These are phyloP conservation scores for Athene cunicularia DNA, from an alignment of 2,113 vertebrate genomes.

Conservation along the genomic window DNA sequence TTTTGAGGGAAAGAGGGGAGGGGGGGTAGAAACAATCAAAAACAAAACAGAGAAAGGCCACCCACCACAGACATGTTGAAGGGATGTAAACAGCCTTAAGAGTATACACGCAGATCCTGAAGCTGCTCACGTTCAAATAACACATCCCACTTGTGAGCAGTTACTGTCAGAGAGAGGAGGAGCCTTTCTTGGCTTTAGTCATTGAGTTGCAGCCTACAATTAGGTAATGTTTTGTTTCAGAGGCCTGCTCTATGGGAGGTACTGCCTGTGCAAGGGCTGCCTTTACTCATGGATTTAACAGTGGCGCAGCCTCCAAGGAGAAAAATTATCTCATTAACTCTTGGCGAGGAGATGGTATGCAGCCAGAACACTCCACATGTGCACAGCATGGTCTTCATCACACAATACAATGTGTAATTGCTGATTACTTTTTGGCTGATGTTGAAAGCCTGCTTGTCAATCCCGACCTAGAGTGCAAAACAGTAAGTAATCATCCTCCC, in stretches of 20 bases:
- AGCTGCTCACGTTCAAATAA: background rate
- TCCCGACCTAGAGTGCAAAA: background rate
- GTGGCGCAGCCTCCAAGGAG: background rate
- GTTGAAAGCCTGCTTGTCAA: conserved; percentile 2
- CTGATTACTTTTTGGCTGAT: background rate
- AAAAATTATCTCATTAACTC: background rate
- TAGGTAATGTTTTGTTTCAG: background rate
- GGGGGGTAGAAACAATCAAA: background rate
- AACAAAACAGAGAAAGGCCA: background rate
- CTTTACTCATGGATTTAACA: background rate
- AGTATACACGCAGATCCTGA: background rate
- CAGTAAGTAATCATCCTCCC: background rate
- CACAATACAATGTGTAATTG: background rate
- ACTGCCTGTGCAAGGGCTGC: background rate
- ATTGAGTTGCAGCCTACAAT: background rate
- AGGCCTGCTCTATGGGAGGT: background rate
- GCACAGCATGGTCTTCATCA: background rate
- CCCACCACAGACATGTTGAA: background rate
- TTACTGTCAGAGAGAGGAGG: background rate
- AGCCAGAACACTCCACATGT: background rate
- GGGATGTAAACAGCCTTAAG: background rate
- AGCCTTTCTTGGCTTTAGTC: background rate
- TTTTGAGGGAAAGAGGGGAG: background rate
- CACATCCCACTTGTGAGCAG: background rate
- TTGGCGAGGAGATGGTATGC: background rate